These are phyloP conservation scores for Thymallus thymallus DNA, from an alignment of 2,113 vertebrate genomes.

Conservation along the genomic window DNA sequence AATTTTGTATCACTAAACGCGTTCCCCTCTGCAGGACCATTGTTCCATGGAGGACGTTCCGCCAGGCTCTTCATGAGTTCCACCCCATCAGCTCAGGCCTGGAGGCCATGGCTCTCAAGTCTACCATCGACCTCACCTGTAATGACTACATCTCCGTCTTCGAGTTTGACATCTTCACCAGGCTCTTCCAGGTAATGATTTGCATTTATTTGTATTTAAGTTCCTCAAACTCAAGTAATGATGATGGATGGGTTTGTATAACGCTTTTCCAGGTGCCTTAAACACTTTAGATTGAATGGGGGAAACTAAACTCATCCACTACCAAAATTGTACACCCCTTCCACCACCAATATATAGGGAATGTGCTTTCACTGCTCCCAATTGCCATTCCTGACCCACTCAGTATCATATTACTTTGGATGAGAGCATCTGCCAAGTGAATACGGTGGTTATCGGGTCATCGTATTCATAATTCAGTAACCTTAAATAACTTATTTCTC, in stretches of 20 bases:
- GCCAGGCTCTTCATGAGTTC: constrained; percentile 85
- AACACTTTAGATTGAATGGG: not conserved
- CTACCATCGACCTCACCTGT: constrained; percentile 88
- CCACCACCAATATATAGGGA: too few relatives aligned
- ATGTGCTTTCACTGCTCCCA: too few relatives aligned
- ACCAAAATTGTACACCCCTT: too few relatives aligned
- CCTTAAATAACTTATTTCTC: not conserved
- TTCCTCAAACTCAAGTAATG: not conserved
- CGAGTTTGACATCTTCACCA: constrained; percentile 91
- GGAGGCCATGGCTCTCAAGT: constrained; percentile 90
- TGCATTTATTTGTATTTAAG: not conserved
- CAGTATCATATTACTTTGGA: too few relatives aligned
- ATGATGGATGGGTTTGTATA: too few relatives aligned
- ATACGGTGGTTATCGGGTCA: too few relatives aligned
- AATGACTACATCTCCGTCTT: constrained; percentile 93
- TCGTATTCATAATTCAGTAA: too few relatives aligned
- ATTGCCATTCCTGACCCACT: too few relatives aligned
- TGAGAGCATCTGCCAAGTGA: too few relatives aligned
- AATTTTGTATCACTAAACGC: not conserved
- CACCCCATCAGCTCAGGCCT: constrained; percentile 88
- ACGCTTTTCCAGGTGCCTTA: too few relatives aligned
- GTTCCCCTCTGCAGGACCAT: constrained; percentile 80
- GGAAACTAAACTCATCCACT: too few relatives aligned
- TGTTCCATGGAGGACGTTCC: constrained; percentile 94
- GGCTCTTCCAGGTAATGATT: constrained; percentile 85